Percentiles rank a stretch among this genome's conserved stretches.
Evolutionary conservation across 2,797 vertebrate species (phyloP).

Genomic region (Crenuchus spilurus): DNA sequence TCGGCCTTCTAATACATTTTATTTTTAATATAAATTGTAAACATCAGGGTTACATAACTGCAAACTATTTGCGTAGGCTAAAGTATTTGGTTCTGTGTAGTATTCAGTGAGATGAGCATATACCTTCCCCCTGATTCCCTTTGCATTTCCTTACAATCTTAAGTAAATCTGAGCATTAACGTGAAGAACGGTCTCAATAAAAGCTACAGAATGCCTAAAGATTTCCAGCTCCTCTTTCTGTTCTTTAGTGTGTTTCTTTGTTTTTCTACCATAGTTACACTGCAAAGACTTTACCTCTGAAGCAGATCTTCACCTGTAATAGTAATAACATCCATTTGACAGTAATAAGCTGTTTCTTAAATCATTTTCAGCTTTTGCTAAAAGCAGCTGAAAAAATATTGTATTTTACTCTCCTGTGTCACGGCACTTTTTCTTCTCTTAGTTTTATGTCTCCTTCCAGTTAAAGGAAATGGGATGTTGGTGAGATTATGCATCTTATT

Average conservation of each 20-base stretch:
- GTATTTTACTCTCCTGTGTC: conserved; percentile 25
- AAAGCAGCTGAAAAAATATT: conserved; percentile 51
- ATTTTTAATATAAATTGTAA: too few species aligned
- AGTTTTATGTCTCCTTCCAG: conserved; percentile 16
- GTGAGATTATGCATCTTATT: background rate
- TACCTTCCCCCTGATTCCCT: too few species aligned
- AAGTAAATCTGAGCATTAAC: background rate
- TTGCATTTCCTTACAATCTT: too few species aligned
- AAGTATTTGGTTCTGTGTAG: too few species aligned
- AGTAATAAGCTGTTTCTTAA: conserved; percentile 47
- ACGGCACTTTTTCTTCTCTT: conserved; percentile 23
- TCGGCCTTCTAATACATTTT: too few species aligned
- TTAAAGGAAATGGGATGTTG: conserved; percentile 3
- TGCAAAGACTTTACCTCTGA: background rate
- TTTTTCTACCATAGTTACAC: background rate
- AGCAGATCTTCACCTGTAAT: conserved; percentile 45
- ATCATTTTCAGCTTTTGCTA: conserved; percentile 29
- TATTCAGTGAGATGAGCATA: too few species aligned
- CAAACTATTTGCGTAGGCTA: too few species aligned
- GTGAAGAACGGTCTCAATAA: background rate
- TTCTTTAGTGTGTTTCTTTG: background rate
- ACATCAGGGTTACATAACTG: too few species aligned
- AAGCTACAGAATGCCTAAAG: background rate
- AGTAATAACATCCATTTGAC: conserved; percentile 44
- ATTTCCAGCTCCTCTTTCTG: background rate